These are phyloP conservation scores for Aphidius ervi DNA, from an alignment of 1,140 invertebrate species.

Conservation along the genomic window DNA sequence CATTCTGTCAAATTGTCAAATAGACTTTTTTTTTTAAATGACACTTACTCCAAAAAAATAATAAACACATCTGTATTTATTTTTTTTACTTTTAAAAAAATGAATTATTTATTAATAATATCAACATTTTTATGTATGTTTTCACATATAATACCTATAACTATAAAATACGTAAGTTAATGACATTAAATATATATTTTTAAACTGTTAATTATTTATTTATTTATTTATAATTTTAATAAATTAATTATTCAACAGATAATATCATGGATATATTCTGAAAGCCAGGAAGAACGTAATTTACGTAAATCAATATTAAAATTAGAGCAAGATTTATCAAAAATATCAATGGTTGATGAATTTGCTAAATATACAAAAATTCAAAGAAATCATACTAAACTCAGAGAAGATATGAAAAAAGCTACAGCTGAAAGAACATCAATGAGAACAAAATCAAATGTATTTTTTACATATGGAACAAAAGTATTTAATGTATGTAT, in stretches of 20 bases:
- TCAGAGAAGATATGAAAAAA: constrained; percentile 46
- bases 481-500: constrained; percentile 33
- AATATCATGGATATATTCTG: constrained; percentile 28
- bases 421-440: constrained; percentile 22
- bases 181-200: background rate
- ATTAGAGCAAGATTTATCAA: constrained; percentile 50
- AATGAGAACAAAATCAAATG: constrained; percentile 21
- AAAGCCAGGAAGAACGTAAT: constrained; percentile 27
- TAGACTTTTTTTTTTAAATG: no score
- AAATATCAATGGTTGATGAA: constrained; percentile 56
- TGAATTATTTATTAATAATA: constrained; percentile 19
- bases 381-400: constrained; percentile 52
- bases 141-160: constrained; percentile 7
- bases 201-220: constrained; percentile 1
- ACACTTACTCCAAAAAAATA: no score
- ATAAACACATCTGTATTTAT: no score
- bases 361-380: constrained; percentile 60
- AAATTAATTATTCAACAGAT: constrained; percentile 28
- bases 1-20: no score
- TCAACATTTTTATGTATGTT: constrained; percentile 16
- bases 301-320: constrained; percentile 38
- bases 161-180: constrained; percentile 20
- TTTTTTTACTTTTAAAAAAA: background rate
- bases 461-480: constrained; percentile 26
- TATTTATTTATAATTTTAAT: background rate